A percentile compares a stretch with the other conserved stretches of the same genome.
Conservation (phyloP, 2,113 vertebrate species). For the Nicator chloris region DNA sequence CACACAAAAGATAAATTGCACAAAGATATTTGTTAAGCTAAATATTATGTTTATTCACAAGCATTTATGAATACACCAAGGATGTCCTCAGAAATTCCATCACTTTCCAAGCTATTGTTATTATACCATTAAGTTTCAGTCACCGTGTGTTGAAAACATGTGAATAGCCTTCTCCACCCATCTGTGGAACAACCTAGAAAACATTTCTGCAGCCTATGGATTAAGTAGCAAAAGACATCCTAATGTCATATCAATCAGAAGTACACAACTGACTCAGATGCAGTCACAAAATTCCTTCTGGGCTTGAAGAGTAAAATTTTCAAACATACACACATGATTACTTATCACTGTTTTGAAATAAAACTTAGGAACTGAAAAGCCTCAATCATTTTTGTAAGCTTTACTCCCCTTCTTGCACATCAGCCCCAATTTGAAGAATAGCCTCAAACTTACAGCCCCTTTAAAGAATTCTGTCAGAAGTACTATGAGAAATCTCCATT, state of each 20-base stretch:
- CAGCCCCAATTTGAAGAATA: background rate
- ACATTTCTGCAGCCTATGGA: background rate
- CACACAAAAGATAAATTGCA: background rate
- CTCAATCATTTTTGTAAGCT: background rate
- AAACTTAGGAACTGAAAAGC: background rate
- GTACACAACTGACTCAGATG: background rate
- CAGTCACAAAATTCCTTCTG: background rate
- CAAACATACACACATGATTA: background rate
- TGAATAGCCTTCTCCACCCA: background rate
- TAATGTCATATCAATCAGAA: background rate
- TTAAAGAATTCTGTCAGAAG: background rate
- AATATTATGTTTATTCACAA: background rate
- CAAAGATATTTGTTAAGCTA: background rate
- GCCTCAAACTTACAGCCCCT: background rate
- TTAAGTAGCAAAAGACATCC: background rate
- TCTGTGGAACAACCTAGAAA: background rate
- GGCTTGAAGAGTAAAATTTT: background rate
- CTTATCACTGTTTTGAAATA: background rate
- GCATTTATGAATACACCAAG: background rate
- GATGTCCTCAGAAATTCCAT: constrained; percentile 4
- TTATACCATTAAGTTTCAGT: background rate
- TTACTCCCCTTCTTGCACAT: background rate
- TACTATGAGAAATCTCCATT: background rate
- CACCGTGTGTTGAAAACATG: background rate
- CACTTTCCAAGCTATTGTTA: background rate